Evolutionary conservation across 1,140 invertebrate genomes (phyloP).

Genomic region (Rhizoglyphus robini): DNA sequence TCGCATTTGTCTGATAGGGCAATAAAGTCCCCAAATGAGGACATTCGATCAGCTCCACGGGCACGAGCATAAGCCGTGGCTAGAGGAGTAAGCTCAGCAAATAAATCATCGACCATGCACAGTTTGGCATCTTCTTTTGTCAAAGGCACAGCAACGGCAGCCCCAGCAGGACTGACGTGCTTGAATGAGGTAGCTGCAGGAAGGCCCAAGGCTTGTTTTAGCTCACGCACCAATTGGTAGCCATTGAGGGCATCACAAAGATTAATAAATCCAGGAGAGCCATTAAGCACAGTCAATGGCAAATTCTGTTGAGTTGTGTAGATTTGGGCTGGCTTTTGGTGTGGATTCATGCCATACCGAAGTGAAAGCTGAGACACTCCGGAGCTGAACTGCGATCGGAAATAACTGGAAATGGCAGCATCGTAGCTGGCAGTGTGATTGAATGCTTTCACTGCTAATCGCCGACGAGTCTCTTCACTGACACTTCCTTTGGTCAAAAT

Average conservation of each 20-base stretch:
- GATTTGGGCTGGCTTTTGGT: slow-evolving; percentile 89
- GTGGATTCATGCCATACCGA: slow-evolving; percentile 95
- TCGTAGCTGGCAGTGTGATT: slow-evolving; percentile 92
- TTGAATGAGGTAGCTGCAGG: slow-evolving; percentile 96
- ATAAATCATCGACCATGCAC: slow-evolving; percentile 83
- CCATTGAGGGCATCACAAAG: slow-evolving; percentile 92
- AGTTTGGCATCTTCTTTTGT: slow-evolving; percentile 58
- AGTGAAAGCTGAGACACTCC: slow-evolving; percentile 64
- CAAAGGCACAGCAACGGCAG: slow-evolving; percentile 71
- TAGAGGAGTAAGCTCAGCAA: slow-evolving; percentile 59
- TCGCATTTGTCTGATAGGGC: slow-evolving; percentile 87
- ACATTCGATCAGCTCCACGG: slow-evolving; percentile 92
- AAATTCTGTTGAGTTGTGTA: slow-evolving; percentile 64
- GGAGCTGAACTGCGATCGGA: slow-evolving; percentile 70
- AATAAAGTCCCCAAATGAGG: slow-evolving; percentile 95
- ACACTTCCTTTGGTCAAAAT: slow-evolving; percentile 47
- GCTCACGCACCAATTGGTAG: slow-evolving; percentile 85
- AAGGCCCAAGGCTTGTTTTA: slow-evolving; percentile 58
- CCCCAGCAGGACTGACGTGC: slow-evolving; percentile 58
- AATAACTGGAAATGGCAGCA: slow-evolving; percentile 84
- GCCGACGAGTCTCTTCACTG: slow-evolving; percentile 43
- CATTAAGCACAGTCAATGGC: slow-evolving; percentile 80
- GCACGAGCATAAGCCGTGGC: slow-evolving; percentile 88
- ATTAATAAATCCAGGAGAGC: slow-evolving; percentile 92
- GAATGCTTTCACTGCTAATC: slow-evolving; percentile 75